Percentiles rank a stretch among this genome's conserved stretches.
phyloP scores from a whole-genome alignment of 2,797 vertebrate species.

The Peromyscus attwateri region DNA sequence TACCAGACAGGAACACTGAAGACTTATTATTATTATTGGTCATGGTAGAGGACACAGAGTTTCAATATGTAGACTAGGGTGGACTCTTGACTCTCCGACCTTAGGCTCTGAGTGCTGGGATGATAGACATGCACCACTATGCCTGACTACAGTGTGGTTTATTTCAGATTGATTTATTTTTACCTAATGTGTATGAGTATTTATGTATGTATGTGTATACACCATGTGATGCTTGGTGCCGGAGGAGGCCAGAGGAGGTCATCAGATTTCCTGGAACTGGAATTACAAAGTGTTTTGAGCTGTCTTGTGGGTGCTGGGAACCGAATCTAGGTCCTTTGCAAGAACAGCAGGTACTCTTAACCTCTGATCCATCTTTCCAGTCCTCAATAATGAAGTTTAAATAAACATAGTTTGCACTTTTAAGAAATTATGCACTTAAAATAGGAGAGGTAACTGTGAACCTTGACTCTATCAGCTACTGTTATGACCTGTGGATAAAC shows the following conservation, averaged over 20 bases:
- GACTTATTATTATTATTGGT: not conserved
- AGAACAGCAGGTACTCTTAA: not conserved
- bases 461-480: not conserved
- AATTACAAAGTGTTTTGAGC: not conserved
- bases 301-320: not conserved
- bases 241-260: not conserved
- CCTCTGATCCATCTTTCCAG: not conserved
- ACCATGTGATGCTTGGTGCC: not conserved
- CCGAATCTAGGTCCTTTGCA: not conserved
- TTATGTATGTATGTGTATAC: not conserved
- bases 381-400: not conserved
- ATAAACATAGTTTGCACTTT: not conserved
- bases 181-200: not conserved
- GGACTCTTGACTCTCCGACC: not conserved
- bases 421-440: constrained; percentile 10
- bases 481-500: not conserved
- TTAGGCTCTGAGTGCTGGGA: not conserved
- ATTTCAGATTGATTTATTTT: not conserved
- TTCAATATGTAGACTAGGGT: not conserved
- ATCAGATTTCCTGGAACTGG: not conserved
- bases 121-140: not conserved
- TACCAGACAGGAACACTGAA: not conserved
- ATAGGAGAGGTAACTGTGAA: not conserved
- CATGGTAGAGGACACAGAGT: not conserved
- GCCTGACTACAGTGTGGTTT: not conserved